phyloP scores from a whole-genome alignment of 2,113 vertebrate genomes.

The Amazona vittata region DNA sequence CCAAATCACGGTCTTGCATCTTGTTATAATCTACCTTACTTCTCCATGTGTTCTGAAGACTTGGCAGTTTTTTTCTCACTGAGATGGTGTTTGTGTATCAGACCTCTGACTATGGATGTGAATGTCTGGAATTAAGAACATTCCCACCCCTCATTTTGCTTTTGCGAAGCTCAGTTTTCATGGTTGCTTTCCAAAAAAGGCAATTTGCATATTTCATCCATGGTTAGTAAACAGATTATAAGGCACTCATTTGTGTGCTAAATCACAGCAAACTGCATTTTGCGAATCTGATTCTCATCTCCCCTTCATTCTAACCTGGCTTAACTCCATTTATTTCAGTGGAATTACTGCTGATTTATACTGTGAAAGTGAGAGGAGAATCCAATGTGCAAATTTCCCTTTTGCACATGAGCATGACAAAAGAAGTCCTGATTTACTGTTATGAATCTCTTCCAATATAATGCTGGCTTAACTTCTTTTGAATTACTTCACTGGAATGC shows the following conservation, averaged over 20 bases:
- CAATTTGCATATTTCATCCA: constrained; percentile 57
- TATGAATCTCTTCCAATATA: constrained; percentile 24
- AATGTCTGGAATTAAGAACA: constrained; percentile 49
- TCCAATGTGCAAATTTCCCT: constrained; percentile 35
- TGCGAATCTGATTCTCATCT: constrained; percentile 41
- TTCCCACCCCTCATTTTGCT: neutral
- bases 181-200: constrained; percentile 38
- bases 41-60: neutral
- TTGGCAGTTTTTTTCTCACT: constrained; percentile 17
- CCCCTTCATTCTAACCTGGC: constrained; percentile 40
- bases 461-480: constrained; percentile 46
- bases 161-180: constrained; percentile 46
- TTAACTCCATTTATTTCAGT: constrained; percentile 33
- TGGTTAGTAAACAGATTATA: constrained; percentile 64
- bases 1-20: neutral
- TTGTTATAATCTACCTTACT: constrained; percentile 47
- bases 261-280: constrained; percentile 40
- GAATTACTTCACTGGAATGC: constrained; percentile 32
- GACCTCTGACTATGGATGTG: neutral
- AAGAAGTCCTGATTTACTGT: constrained; percentile 38
- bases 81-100: neutral
- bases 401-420: constrained; percentile 3
- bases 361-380: constrained; percentile 22
- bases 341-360: constrained; percentile 49
- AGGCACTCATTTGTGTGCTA: constrained; percentile 33